Percentiles rank a stretch among this genome's conserved stretches.
Conservation (phyloP, 2,888 invertebrate species). For the Nomada ruficornis region DNA sequence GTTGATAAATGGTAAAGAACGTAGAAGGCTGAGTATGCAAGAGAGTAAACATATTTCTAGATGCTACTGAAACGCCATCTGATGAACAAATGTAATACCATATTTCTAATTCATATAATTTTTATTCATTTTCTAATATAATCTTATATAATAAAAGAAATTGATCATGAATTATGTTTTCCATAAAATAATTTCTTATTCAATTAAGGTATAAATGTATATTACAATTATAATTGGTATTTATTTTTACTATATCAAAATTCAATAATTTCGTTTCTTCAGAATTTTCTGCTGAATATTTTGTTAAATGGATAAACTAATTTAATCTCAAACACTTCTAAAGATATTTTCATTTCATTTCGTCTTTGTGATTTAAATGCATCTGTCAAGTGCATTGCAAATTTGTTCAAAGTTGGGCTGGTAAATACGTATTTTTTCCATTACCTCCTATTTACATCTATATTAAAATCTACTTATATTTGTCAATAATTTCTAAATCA, state of each 20-base stretch:
- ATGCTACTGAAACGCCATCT: constrained; percentile 12
- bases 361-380: no score
- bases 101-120: background rate
- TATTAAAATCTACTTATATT: background rate
- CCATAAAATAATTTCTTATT: background rate
- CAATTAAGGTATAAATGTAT: background rate
- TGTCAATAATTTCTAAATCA: background rate
- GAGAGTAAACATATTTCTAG: constrained; percentile 21
- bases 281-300: no score
- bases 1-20: constrained; percentile 44
- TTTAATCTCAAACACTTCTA: no score
- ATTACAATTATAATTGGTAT: background rate
- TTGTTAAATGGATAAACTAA: no score
- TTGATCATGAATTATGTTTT: no score
- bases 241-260: background rate
- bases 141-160: background rate
- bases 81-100: background rate
- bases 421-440: no score
- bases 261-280: no score
- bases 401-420: no score
- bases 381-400: no score
- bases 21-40: background rate
- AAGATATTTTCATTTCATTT: no score
- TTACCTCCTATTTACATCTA: no score
- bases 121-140: background rate